Percentiles rank a stretch among this genome's conserved stretches.
Conservation (phyloP, 2,113 vertebrate genomes). For the Cervus canadensis region DNA sequence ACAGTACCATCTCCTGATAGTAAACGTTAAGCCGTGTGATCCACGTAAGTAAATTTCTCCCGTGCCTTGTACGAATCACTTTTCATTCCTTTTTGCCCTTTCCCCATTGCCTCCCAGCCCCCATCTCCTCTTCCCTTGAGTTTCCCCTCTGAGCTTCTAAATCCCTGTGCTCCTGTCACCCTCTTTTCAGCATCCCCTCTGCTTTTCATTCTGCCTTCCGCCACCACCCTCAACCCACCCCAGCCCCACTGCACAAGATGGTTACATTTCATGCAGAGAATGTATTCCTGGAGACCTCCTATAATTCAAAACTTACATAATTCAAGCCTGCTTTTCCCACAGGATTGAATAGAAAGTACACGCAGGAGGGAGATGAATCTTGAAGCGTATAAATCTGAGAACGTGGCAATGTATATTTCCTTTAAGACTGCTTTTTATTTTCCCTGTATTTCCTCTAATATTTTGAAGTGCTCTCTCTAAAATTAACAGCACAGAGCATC, state of each 20-base stretch:
- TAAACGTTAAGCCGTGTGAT: not conserved
- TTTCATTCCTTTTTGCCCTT: not conserved
- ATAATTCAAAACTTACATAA: slow-evolving; percentile 56
- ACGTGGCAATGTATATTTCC: not conserved
- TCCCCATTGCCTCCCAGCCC: too few species aligned
- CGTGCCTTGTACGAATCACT: not conserved
- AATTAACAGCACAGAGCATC: slow-evolving; percentile 16
- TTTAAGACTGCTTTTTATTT: slow-evolving; percentile 49
- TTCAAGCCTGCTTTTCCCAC: slow-evolving; percentile 35
- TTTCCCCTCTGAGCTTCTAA: not conserved
- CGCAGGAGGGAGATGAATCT: not conserved
- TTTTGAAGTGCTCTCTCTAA: slow-evolving; percentile 56
- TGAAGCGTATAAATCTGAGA: slow-evolving; percentile 41
- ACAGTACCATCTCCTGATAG: not conserved
- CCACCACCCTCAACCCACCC: too few species aligned
- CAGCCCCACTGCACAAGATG: not conserved
- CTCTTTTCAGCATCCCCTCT: not conserved
- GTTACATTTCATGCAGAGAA: slow-evolving; percentile 24
- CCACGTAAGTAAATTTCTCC: not conserved
- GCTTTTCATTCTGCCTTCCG: not conserved
- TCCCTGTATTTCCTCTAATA: slow-evolving; percentile 45
- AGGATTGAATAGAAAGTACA: not conserved
- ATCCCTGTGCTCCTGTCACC: not conserved
- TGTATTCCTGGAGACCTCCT: slow-evolving; percentile 10
- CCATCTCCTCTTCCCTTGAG: not conserved